phyloP scores from a whole-genome alignment of 1,140 invertebrate genomes.

The Radopholus similis region DNA sequence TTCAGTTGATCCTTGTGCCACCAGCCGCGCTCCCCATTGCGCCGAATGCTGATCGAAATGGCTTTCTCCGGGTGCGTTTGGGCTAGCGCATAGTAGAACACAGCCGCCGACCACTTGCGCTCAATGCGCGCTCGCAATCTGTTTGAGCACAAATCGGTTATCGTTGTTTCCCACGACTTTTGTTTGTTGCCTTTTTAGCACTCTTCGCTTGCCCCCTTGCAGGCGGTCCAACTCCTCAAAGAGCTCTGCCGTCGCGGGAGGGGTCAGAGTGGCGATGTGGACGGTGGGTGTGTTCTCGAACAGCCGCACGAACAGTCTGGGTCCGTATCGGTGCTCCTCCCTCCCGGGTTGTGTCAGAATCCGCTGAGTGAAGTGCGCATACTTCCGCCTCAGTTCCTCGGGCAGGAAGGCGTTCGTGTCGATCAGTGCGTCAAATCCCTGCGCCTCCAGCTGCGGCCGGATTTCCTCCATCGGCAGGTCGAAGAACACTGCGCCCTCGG shows the following conservation, averaged over 20 bases:
- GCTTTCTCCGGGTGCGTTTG: not conserved
- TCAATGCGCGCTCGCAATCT: not conserved
- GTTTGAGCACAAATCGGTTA: too few relatives aligned
- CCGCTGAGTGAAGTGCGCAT: not conserved
- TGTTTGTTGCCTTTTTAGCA: not conserved
- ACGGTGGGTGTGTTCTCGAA: slow-evolving; percentile 5
- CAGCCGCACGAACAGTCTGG: not conserved
- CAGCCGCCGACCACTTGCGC: not conserved
- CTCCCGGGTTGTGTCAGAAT: not conserved
- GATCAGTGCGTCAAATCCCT: not conserved
- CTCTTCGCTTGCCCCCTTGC: not conserved
- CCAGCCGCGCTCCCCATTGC: not conserved
- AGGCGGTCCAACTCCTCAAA: not conserved
- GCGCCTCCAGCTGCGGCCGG: not conserved
- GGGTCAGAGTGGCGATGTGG: not conserved
- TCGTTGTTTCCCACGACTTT: not conserved
- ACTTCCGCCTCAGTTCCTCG: not conserved
- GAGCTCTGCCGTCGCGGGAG: not conserved
- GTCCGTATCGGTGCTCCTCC: too few relatives aligned
- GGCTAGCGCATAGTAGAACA: not conserved
- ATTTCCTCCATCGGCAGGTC: not conserved
- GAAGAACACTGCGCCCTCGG: not conserved
- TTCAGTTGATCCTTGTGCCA: not conserved
- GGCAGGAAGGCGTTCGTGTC: not conserved
- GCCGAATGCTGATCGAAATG: not conserved